Evolutionary conservation across 1,140 invertebrate genomes (phyloP), one percentile per base, ranked within the genome.

Genomic region (Melitaea cinxia): DNA sequence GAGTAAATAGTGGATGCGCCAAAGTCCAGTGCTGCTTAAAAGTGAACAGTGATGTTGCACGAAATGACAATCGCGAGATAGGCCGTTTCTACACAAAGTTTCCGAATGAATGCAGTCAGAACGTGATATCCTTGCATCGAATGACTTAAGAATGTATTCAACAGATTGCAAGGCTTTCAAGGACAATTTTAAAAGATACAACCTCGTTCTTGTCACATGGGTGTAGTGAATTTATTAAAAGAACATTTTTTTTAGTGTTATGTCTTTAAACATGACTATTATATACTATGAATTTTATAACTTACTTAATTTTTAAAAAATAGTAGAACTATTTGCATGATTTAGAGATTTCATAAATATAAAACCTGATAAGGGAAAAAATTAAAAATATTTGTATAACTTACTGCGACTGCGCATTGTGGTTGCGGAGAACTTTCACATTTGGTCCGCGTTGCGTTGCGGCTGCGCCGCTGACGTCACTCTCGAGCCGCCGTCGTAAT

Each of bases 1-100:
- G 68, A 79, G 70, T 77, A 65, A 78, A 70, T 65, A 82, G 79
- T 89, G 85, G 76, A 83, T 83, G 74, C 79, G 75, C 72, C 77
- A 75, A 62, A 17, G 9, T 65, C 68, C 26, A 82, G 84, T 84
- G 84, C 78, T 64, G 72, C 77, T 73, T 61, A 72, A 65, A 64
- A 89, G 87, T 89, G 85, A 88, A 83, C 73, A 90, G 88, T 90
- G 88, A 90, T 83, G 75, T 88, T 81, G 73, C 70, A 67, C 71
- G 61, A 72, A 70, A 70, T 74, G 70, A 69, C 64, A 70, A 75
- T 83, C 78, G 80, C 82, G 77, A 87, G 78, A 82, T 85, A 80
- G 78, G 78, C 77, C 63, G 83, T 82, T 75, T 81, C 79, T 77
- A 58, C 54, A 70, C 66, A 69, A 58, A 78, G 70, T 80, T 80